Conservation (phyloP, 1,140 invertebrate species). For the Dreissena polymorpha region DNA sequence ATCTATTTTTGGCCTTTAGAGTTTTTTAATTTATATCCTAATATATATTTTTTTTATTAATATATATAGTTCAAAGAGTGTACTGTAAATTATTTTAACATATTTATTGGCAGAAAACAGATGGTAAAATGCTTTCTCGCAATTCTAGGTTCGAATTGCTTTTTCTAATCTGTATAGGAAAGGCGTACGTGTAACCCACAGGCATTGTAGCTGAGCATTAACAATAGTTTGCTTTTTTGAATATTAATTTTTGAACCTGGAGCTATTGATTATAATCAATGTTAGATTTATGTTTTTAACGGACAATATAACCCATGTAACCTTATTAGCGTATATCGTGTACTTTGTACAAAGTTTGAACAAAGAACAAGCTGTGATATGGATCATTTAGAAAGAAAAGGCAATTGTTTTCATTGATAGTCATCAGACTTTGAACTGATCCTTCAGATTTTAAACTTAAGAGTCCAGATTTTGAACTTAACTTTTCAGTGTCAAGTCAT, state of each 20-base stretch:
- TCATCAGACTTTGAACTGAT: neutral
- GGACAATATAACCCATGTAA: neutral
- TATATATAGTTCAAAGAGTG: neutral
- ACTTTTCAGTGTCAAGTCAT: too few relatives aligned
- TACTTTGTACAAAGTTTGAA: neutral
- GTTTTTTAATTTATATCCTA: neutral
- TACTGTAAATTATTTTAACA: too few relatives aligned
- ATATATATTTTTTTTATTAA: constrained; percentile 8
- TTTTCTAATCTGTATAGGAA: constrained; percentile 1
- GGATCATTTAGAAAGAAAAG: neutral
- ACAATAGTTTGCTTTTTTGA: neutral
- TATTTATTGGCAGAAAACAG: neutral
- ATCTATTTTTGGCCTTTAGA: neutral
- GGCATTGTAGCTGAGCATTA: neutral
- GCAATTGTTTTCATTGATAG: neutral
- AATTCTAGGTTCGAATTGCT: neutral
- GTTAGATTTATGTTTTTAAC: neutral
- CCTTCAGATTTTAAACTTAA: neutral
- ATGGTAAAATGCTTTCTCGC: neutral
- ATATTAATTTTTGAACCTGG: neutral
- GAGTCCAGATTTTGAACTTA: too few relatives aligned
- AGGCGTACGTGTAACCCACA: neutral
- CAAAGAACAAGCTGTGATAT: constrained; percentile 1
- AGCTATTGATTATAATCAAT: neutral
- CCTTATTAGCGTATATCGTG: neutral